A percentile compares a stretch with the other conserved stretches of the same genome.
phyloP scores from a whole-genome alignment of 1,140 invertebrate species.

The Harpegnathos saltator region DNA sequence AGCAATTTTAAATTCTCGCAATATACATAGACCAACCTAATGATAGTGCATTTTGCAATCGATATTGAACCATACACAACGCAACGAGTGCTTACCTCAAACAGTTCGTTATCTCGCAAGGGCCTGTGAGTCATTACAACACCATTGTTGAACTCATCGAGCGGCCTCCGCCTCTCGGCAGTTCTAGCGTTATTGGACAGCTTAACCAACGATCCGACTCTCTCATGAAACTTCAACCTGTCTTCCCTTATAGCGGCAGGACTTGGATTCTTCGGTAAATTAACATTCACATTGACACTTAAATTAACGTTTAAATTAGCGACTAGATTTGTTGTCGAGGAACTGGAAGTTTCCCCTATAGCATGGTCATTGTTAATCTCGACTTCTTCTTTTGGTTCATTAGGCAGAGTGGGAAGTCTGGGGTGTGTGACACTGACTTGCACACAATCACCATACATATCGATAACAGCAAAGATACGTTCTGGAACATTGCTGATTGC shows the following conservation, averaged over 20 bases:
- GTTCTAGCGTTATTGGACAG: conserved; percentile 93
- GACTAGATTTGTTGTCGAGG: conserved; percentile 82
- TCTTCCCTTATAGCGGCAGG: conserved; percentile 85
- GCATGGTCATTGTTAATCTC: conserved; percentile 84
- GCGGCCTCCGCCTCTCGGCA: conserved; percentile 93
- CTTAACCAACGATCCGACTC: conserved; percentile 95
- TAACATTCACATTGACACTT: conserved; percentile 85
- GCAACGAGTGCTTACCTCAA: conserved; percentile 90
- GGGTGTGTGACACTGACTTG: conserved; percentile 91
- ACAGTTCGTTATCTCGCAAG: conserved; percentile 94
- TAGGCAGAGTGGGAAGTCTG: conserved; percentile 52
- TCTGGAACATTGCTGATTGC: conserved; percentile 92
- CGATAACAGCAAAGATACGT: conserved; percentile 93
- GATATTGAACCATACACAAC: neutral
- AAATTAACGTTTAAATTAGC: conserved; percentile 85
- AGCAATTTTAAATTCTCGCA: conserved; percentile 16
- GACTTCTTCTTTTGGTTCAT: conserved; percentile 76
- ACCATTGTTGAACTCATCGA: conserved; percentile 98
- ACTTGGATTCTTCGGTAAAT: conserved; percentile 83
- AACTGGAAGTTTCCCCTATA: conserved; percentile 79
- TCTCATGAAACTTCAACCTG: conserved; percentile 94
- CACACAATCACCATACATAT: conserved; percentile 97
- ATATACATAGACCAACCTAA: no score
- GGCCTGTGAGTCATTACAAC: conserved; percentile 96
- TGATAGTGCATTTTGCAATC: neutral